Conservation (phyloP, 2,797 vertebrate species). For the Pseudomugil gertrudae region DNA sequence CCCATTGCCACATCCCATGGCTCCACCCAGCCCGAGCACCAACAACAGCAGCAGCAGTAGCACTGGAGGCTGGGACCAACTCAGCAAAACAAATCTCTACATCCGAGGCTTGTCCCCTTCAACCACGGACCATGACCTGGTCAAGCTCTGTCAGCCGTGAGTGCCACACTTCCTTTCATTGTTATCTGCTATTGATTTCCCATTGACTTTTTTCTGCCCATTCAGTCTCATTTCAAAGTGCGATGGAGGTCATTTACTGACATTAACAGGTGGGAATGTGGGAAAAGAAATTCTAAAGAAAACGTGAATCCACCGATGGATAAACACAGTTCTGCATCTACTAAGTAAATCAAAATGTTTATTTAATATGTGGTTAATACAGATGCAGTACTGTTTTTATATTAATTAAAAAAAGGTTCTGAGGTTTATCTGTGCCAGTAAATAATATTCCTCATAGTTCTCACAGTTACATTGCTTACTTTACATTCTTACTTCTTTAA, state of each 20-base stretch:
- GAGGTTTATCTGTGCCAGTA: background rate
- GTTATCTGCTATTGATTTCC: constrained; percentile 57
- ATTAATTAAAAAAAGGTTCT: background rate
- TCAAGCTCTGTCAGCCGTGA: constrained; percentile 99
- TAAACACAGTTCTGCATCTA: background rate
- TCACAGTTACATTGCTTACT: background rate
- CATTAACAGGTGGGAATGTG: constrained; percentile 7
- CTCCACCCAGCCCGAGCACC: constrained; percentile 97
- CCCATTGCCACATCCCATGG: constrained; percentile 91
- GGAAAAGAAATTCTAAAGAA: constrained; percentile 5
- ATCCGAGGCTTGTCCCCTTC: constrained; percentile 94
- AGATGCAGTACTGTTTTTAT: background rate
- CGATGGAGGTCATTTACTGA: constrained; percentile 19
- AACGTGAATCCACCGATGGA: constrained; percentile 5
- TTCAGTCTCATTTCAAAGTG: constrained; percentile 28
- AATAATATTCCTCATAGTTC: background rate
- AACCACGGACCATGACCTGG: constrained; percentile 98
- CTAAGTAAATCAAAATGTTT: background rate
- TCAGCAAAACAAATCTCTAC: constrained; percentile 99
- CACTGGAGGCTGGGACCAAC: constrained; percentile 95
- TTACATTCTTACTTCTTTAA: background rate
- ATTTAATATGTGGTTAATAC: background rate
- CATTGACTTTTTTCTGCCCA: constrained; percentile 39
- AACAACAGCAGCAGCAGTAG: constrained; percentile 96
- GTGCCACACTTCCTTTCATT: constrained; percentile 75